Evolutionary conservation across 2,888 invertebrate genomes (phyloP).

Genomic region (Sphaerophoria taeniata): DNA sequence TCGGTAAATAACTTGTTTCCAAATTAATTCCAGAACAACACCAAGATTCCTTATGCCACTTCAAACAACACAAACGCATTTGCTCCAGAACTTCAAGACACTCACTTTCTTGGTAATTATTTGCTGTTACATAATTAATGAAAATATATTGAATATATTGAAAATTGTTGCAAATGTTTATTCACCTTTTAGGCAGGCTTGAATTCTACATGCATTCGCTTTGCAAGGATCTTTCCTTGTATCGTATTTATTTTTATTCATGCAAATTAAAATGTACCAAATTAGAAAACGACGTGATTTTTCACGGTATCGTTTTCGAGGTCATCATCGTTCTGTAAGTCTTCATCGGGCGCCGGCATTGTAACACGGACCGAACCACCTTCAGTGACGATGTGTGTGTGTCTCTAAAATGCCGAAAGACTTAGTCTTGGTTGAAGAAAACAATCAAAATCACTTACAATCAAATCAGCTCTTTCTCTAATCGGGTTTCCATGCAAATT

Average conservation of each 20-base stretch:
- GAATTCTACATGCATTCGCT: slow-evolving; percentile 90
- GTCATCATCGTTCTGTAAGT: not conserved
- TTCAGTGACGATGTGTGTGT: slow-evolving; percentile 44
- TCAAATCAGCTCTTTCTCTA: slow-evolving; percentile 51
- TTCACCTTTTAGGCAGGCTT: slow-evolving; percentile 90
- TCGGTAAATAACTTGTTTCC: slow-evolving; percentile 83
- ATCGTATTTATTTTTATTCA: slow-evolving; percentile 67
- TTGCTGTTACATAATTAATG: slow-evolving; percentile 84
- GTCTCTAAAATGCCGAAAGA: slow-evolving; percentile 53
- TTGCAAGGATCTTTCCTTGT: slow-evolving; percentile 89
- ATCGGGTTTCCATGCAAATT: slow-evolving; percentile 85
- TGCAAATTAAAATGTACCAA: slow-evolving; percentile 35
- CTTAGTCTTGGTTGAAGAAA: not conserved
- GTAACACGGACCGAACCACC: not conserved
- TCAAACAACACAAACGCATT: slow-evolving; percentile 91
- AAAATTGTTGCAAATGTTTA: slow-evolving; percentile 79
- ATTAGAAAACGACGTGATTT: not conserved
- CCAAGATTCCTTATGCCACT: slow-evolving; percentile 87
- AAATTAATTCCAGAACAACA: slow-evolving; percentile 90
- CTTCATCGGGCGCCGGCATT: slow-evolving; percentile 27
- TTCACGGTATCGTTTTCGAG: slow-evolving; percentile 69
- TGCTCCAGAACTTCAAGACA: slow-evolving; percentile 89
- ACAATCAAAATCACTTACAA: slow-evolving; percentile 28
- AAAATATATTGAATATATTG: slow-evolving; percentile 78
- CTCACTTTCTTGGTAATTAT: slow-evolving; percentile 89